These are phyloP conservation scores for Rhodinocichla rosea DNA, from an alignment of 2,113 vertebrate species.

Conservation along the genomic window DNA sequence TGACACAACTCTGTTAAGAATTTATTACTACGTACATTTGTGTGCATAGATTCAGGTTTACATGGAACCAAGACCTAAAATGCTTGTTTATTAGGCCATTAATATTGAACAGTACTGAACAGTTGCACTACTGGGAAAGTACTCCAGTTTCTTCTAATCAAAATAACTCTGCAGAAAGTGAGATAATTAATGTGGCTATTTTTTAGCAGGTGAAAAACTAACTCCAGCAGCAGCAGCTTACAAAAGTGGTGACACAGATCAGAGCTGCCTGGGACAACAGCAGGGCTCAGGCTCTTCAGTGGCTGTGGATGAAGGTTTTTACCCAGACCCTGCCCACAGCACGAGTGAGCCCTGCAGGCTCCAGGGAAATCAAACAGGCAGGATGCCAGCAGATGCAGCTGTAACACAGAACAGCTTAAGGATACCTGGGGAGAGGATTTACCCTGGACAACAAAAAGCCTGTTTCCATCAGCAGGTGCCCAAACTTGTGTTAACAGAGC, in stretches of 20 bases:
- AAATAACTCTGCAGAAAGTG: not conserved
- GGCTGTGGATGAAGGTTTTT: not conserved
- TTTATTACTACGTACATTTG: not conserved
- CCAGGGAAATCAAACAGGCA: not conserved
- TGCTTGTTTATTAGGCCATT: not conserved
- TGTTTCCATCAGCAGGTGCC: not conserved
- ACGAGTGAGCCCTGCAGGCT: not conserved
- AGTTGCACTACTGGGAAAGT: not conserved
- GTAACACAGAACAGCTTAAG: not conserved
- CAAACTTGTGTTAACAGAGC: not conserved
- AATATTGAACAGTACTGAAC: not conserved
- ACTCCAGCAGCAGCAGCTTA: not conserved
- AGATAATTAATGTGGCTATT: not conserved
- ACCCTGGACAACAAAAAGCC: not conserved
- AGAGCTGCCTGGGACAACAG: not conserved
- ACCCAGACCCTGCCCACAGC: not conserved
- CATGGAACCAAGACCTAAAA: not conserved
- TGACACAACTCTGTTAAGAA: not conserved
- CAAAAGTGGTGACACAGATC: not conserved
- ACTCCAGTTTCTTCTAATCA: not conserved
- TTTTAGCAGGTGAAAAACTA: not conserved
- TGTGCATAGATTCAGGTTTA: not conserved
- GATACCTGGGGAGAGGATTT: not conserved
- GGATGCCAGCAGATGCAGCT: not conserved
- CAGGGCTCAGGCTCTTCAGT: accelerated